Evolutionary conservation across 2,797 vertebrate genomes (phyloP), one percentile per base, ranked within the genome.

Genomic region (Poecilia velifera): DNA sequence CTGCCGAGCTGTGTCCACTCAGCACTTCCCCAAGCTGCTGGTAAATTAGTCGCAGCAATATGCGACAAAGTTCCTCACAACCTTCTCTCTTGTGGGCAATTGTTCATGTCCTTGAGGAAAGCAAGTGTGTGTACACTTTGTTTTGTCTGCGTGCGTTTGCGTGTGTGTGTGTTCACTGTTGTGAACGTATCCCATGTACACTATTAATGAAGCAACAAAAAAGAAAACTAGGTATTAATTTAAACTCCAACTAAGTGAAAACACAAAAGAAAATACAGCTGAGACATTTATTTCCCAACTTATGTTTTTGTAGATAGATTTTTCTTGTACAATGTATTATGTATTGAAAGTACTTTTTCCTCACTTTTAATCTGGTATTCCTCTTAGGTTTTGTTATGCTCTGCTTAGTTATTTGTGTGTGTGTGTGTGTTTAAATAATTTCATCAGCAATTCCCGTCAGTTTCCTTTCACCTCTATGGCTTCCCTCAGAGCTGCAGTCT

Each of bases 51-150:
- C 90, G 74, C 85, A 86, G 91, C 92, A 93, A 94, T 94, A 93
- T 94, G 93, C 93, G 89, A 90, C 82, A 49, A 18, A 16, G 74
- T 84, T 86, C 79, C 84, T 81, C 90, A 79, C 84, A 81, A 88
- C 80, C 72, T 76, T 78, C 87, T 85, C 91, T 89, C 88, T 88
- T 80, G 91, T 83, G 87, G 88, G 87, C 84, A 90, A 91, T 91
- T 91, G 94, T 92, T 92, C 81, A 79, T 93, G 94, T 91, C 95
- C 95, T 96, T 96, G 94, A 95, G 94, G 92, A 84, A 91, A 82
- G 83, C 71, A 55, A 73, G 59, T 39, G 80, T 72, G 62, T 59
- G 77, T 55, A 34, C 41, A 71, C 18, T 31, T 16, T 82, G 10
- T 20, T 53, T 74, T 77, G 57, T 72, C 13, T 78, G 41, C 41